These are phyloP conservation scores for Nothoprocta perdicaria DNA, from an alignment of 2,113 vertebrate species.

Conservation along the genomic window DNA sequence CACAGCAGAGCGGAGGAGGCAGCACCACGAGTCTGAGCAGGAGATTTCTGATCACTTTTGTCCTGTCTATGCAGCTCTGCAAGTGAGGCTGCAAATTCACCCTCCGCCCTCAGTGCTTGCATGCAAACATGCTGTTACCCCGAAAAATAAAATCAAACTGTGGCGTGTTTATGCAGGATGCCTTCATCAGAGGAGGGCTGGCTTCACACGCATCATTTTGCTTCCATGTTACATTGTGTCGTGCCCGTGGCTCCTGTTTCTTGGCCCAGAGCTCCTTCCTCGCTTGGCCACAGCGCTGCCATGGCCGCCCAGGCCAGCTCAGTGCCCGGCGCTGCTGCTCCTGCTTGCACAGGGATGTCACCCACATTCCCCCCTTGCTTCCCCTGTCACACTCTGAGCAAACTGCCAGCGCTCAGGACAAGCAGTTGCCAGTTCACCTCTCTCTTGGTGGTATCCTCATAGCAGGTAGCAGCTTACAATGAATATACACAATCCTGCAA, in stretches of 20 bases:
- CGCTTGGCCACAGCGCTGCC: fast-evolving
- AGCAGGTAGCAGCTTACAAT: neutral
- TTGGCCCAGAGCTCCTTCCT: neutral
- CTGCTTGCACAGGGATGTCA: neutral
- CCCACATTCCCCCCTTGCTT: too few relatives aligned
- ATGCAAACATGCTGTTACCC: neutral
- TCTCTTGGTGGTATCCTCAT: neutral
- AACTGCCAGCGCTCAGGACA: too few relatives aligned
- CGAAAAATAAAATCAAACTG: neutral
- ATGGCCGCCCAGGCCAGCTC: fast-evolving
- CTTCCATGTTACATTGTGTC: neutral
- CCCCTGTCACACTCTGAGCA: neutral
- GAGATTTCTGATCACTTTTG: neutral
- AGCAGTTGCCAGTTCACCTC: neutral
- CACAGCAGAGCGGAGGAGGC: neutral
- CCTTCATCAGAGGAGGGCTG: neutral
- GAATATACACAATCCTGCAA: neutral
- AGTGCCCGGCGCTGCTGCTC: neutral
- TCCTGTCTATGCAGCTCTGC: neutral
- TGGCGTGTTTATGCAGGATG: neutral
- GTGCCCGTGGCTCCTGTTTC: neutral
- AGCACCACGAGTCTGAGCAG: neutral
- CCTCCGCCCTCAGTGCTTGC: neutral
- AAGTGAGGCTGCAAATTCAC: neutral
- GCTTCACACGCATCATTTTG: neutral